Evolutionary conservation across 1,140 invertebrate species (phyloP).

Genomic region (Drosophila fuyamai): DNA sequence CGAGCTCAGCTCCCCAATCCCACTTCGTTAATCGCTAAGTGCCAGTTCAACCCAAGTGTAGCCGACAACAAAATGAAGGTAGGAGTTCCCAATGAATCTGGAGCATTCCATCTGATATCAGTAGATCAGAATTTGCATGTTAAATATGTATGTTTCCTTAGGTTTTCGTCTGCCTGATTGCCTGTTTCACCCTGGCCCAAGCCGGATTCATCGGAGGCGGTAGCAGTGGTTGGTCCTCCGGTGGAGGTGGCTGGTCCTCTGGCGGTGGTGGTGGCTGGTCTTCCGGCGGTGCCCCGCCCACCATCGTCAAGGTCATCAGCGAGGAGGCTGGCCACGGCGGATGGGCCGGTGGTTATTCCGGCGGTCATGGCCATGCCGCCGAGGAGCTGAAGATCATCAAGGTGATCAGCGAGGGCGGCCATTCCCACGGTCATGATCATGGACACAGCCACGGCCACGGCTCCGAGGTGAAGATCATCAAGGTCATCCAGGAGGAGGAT

Average conservation of each 20-base stretch:
- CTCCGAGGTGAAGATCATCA: slow-evolving; percentile 46
- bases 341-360: slow-evolving; percentile 26
- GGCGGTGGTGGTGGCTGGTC: slow-evolving; percentile 44
- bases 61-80: slow-evolving; percentile 73
- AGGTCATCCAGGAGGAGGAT: slow-evolving; percentile 27
- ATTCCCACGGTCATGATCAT: slow-evolving; percentile 11
- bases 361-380: slow-evolving; percentile 34
- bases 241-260: slow-evolving; percentile 23
- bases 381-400: slow-evolving; percentile 60
- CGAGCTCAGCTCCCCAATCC: slow-evolving; percentile 37
- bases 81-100: neutral
- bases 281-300: slow-evolving; percentile 34
- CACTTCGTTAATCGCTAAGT: slow-evolving; percentile 30
- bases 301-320: slow-evolving; percentile 62
- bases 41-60: slow-evolving; percentile 39
- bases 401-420: slow-evolving; percentile 46
- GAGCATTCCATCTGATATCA: no score
- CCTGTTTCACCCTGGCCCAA: slow-evolving; percentile 30
- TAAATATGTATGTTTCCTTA: neutral
- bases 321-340: slow-evolving; percentile 44
- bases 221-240: slow-evolving; percentile 36
- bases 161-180: slow-evolving; percentile 44
- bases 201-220: slow-evolving; percentile 38
- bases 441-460: slow-evolving; percentile 9
- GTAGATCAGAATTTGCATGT: no score